Evolutionary conservation across 2,888 invertebrate species (phyloP).

Genomic region (Desoria tigrina): DNA sequence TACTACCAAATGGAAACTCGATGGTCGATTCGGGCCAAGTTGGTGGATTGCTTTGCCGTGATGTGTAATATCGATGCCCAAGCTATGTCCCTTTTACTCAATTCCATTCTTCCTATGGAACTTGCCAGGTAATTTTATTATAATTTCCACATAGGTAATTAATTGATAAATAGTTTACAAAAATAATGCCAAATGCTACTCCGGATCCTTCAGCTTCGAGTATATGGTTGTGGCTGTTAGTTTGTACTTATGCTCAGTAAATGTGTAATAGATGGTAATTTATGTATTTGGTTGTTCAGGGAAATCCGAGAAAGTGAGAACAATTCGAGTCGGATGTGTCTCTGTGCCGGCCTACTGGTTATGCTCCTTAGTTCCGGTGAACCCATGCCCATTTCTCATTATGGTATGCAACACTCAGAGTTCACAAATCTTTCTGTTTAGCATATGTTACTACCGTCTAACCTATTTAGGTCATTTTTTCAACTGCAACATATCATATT

Average conservation of each 20-base stretch:
- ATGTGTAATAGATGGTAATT: too few species aligned
- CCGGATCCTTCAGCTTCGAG: too few species aligned
- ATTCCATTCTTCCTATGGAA: slow-evolving; percentile 86
- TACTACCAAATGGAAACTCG: slow-evolving; percentile 96
- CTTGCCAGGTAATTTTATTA: slow-evolving; percentile 72
- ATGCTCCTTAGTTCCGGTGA: slow-evolving; percentile 90
- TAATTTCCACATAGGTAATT: too few species aligned
- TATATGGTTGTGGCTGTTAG: too few species aligned
- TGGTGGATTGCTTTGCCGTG: slow-evolving; percentile 82
- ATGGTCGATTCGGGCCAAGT: slow-evolving; percentile 78
- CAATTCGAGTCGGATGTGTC: slow-evolving; percentile 76
- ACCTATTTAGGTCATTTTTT: too few species aligned
- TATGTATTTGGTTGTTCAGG: slow-evolving; percentile 59
- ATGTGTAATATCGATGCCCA: slow-evolving; percentile 82
- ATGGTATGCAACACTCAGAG: too few species aligned
- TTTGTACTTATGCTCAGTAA: too few species aligned
- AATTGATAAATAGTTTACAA: slow-evolving; percentile 14
- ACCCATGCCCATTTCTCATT: slow-evolving; percentile 82
- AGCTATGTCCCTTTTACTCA: slow-evolving; percentile 77
- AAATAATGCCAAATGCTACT: slow-evolving; percentile 21
- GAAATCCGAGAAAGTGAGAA: slow-evolving; percentile 78
- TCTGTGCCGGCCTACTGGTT: slow-evolving; percentile 78
- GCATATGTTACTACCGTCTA: too few species aligned
- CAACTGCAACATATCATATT: too few species aligned
- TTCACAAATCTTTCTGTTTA: neutral